These are phyloP conservation scores for Oostethus manadensis DNA, from an alignment of 2,113 vertebrate genomes.

Conservation along the genomic window DNA sequence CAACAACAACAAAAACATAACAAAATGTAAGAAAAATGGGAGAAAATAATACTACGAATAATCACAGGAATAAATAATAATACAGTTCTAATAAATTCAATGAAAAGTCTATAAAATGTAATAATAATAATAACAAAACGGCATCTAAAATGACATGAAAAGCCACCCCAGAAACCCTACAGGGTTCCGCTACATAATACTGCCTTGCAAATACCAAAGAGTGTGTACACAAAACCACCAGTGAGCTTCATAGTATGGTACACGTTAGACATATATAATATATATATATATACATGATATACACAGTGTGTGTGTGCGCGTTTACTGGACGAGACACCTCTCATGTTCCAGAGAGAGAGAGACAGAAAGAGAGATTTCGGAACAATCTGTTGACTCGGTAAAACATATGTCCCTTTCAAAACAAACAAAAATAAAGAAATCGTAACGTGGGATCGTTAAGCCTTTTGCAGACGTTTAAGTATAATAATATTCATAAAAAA, in stretches of 20 bases:
- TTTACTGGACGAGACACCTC: conserved; percentile 31
- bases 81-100: background rate
- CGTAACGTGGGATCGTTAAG: conserved; percentile 38
- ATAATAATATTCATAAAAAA: background rate
- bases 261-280: conserved; percentile 43
- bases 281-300: conserved; percentile 59
- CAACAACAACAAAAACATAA: background rate
- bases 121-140: background rate
- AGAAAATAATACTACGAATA: background rate
- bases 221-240: conserved; percentile 51
- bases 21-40: conserved; percentile 41
- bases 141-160: background rate
- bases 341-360: conserved; percentile 23
- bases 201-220: conserved; percentile 54
- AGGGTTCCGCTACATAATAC: conserved; percentile 72
- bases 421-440: conserved; percentile 37
- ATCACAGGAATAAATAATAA: background rate
- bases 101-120: no score
- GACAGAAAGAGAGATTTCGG: background rate
- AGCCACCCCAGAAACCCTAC: background rate
- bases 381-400: conserved; percentile 5
- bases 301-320: conserved; percentile 41
- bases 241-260: conserved; percentile 46
- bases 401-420: conserved; percentile 34
- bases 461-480: conserved; percentile 37